Evolutionary conservation across 1,140 invertebrate genomes (phyloP).

Genomic region (Hydropsyche tenuis): DNA sequence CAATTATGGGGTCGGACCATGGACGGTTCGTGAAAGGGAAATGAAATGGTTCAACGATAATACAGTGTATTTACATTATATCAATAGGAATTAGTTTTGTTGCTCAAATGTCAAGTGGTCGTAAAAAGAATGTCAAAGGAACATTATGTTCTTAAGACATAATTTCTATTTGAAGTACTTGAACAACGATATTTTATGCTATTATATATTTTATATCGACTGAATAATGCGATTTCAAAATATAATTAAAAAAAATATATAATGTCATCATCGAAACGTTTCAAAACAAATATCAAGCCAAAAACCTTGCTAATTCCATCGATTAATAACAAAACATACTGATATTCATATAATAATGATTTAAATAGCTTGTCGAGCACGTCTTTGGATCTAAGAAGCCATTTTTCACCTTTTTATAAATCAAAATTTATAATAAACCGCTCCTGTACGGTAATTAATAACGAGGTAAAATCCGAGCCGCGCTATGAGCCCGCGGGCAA

Average conservation of each 20-base stretch:
- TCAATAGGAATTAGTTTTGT: no score
- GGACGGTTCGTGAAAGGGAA: constrained; percentile 15
- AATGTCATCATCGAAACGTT: no score
- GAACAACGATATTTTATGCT: no score
- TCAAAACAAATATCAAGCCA: background rate
- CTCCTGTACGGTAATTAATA: constrained; percentile 35
- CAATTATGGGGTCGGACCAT: constrained; percentile 26
- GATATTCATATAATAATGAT: background rate
- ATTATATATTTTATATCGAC: no score
- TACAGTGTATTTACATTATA: no score
- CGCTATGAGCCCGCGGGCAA: constrained; percentile 28
- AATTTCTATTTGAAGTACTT: no score
- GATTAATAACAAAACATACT: background rate
- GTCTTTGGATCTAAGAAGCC: background rate
- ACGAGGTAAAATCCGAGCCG: constrained; percentile 29
- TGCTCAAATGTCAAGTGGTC: no score
- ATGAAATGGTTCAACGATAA: background rate
- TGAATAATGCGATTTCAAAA: no score
- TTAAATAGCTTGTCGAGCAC: background rate
- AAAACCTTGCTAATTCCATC: background rate
- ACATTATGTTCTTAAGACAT: no score
- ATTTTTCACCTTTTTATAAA: constrained; percentile 25
- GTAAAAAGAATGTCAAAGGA: no score
- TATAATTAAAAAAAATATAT: no score
- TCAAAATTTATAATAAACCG: constrained; percentile 33